Base-by-base conservation (phyloP, 1,140 invertebrate genomes). In the Eufriesea mexicana region DNA sequence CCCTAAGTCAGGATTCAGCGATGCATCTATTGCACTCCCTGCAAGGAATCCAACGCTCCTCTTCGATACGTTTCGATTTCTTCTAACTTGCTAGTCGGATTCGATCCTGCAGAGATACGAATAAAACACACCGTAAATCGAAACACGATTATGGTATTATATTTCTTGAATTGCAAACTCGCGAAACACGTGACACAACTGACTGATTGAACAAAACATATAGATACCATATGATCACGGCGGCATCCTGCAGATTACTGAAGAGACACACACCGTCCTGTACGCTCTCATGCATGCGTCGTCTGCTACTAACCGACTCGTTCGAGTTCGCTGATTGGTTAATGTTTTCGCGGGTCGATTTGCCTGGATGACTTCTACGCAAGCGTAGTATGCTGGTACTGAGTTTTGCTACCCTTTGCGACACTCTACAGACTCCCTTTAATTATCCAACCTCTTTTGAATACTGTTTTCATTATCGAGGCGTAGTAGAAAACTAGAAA, bases 271-370 rank as follows among this genome's bases (percentile, higher is more conserved):
- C 61, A 82, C 64, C 23, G 83, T 78, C 61, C 12, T 51, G 35
- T 77, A 64, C 79, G 78, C 77, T 75, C 66, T 64, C 67, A 84
- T 72, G n/a, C 67, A 51, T 70, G 78, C 61, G 85, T 74, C 73
- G 67, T 85, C 80, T 83, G 87, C 90, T 89, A 61, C 85, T 61
- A 73, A 66, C 68, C 85, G 64, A 73, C 25, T 42, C 28, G 59
- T 67, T 67, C 49, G 75, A 10, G 64, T 23, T 16, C 79, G 79
- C 82, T 59, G 73, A 91, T 90, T 92, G 86, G 85, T 67, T 71
- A 73, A 83, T 78, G 89, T 92, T 94, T 94, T 94, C 92, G 91
- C 92, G 92, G 93, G 93, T 94, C 93, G 93, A 94, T 94, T 89
- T 91, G 84, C 81, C 87, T 85, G 86, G 87, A 84, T 55, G 72